Percentiles rank a stretch among this genome's conserved stretches.
Conservation (phyloP, 1,140 invertebrate species). For the Akabosia matsudoensis region DNA sequence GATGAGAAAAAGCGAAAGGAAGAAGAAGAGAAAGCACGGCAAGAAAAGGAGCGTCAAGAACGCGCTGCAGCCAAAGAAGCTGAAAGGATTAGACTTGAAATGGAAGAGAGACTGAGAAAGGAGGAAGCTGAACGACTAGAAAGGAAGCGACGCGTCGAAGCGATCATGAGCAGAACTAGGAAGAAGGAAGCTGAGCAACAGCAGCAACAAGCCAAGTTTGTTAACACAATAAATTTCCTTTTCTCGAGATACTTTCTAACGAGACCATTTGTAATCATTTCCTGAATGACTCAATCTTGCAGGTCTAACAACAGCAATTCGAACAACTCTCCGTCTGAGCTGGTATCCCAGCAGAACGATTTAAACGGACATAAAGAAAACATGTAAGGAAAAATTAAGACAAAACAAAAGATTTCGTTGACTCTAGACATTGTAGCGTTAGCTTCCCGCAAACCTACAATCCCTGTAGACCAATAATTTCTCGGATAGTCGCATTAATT, state of each 20-base stretch:
- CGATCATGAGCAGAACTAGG: constrained; percentile 76
- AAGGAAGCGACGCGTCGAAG: constrained; percentile 70
- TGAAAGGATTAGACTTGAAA: constrained; percentile 61
- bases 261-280: too few species aligned
- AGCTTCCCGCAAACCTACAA: too few species aligned
- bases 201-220: constrained; percentile 33
- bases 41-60: constrained; percentile 48
- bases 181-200: constrained; percentile 53
- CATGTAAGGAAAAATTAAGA: constrained; percentile 2
- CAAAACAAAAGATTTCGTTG: too few species aligned
- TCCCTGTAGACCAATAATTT: too few species aligned
- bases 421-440: too few species aligned
- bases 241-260: too few species aligned
- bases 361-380: constrained; percentile 9
- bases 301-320: background rate
- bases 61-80: constrained; percentile 47
- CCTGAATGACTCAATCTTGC: too few species aligned
- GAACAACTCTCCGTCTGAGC: background rate
- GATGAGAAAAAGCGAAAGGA: constrained; percentile 49
- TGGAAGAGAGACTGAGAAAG: constrained; percentile 68
- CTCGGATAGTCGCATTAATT: too few species aligned
- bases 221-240: background rate
- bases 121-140: constrained; percentile 76
- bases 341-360: constrained; percentile 13
- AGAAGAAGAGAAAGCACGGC: constrained; percentile 48